These are phyloP conservation scores for Pelecanoides urinatrix DNA, from an alignment of 2,113 vertebrate species.

Conservation along the genomic window DNA sequence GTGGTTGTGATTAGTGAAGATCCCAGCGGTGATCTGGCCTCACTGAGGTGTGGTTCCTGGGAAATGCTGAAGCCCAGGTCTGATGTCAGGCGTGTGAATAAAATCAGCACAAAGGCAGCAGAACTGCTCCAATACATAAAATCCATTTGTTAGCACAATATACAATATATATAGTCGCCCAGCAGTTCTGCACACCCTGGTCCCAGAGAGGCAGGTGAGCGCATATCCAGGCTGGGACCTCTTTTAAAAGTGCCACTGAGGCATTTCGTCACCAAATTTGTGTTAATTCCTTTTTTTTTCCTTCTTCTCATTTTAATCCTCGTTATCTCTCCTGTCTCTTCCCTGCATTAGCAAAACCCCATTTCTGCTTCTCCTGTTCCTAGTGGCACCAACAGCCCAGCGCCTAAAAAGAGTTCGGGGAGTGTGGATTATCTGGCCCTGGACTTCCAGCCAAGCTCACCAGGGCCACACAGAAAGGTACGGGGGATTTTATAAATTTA, in stretches of 20 bases:
- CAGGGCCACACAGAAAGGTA: conserved; percentile 95
- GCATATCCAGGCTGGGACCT: not conserved
- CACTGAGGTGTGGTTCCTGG: not conserved
- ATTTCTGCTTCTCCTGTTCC: conserved; percentile 93
- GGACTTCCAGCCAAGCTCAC: conserved; percentile 94
- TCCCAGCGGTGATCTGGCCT: not conserved
- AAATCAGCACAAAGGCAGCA: not conserved
- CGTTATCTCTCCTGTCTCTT: conserved; percentile 8
- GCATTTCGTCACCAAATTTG: not conserved
- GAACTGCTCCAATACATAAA: not conserved
- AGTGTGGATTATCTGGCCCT: conserved; percentile 95
- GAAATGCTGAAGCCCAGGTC: not conserved
- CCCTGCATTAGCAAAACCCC: conserved; percentile 88
- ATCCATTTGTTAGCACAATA: not conserved
- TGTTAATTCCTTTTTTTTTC: not conserved
- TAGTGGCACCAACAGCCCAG: conserved; percentile 95
- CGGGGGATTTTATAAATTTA: not conserved
- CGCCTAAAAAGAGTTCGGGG: conserved; percentile 87
- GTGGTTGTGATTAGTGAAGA: not conserved
- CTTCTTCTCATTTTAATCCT: conserved; percentile 21
- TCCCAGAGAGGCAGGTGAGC: not conserved
- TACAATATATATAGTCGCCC: too few relatives aligned
- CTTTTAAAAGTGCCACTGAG: not conserved
- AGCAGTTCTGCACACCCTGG: not conserved
- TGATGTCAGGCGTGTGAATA: not conserved